phyloP scores from a whole-genome alignment of 64 coral and sea anemone genomes.

The Orbicella faveolata region DNA sequence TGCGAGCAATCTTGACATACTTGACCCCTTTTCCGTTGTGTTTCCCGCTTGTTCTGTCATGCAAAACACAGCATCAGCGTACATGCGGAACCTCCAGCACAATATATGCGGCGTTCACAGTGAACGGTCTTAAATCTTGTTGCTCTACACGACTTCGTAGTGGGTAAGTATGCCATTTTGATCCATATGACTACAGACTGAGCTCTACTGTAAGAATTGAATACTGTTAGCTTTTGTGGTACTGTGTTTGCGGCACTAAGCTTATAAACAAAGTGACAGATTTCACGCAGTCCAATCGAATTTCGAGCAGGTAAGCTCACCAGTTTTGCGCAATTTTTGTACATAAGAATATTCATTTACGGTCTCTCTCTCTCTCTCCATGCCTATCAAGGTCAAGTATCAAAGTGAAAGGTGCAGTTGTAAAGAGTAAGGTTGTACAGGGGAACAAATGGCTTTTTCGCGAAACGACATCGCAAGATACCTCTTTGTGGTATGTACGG shows the following conservation, averaged over 20 bases:
- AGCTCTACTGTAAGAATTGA: neutral
- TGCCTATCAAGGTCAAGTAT: too few species aligned
- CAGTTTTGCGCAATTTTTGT: neutral
- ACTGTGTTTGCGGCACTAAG: too few species aligned
- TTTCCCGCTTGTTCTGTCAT: too few species aligned
- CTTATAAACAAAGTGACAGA: too few species aligned
- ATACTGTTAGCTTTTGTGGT: too few species aligned
- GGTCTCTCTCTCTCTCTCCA: neutral
- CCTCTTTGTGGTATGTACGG: slow-evolving; percentile 12
- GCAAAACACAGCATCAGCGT: too few species aligned
- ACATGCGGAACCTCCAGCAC: too few species aligned
- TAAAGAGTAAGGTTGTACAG: neutral
- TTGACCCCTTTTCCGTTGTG: too few species aligned
- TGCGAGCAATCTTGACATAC: too few species aligned
- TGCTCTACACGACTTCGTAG: neutral
- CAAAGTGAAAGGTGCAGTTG: neutral
- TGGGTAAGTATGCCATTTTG: neutral
- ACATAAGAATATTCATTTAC: neutral
- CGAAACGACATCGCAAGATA: slow-evolving; percentile 25
- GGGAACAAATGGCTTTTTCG: neutral
- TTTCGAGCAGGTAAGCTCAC: neutral
- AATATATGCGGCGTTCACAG: neutral
- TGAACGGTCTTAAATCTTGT: neutral
- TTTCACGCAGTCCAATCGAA: too few species aligned
- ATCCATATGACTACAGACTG: neutral